These are phyloP conservation scores for Chionis minor DNA, from an alignment of 2,113 vertebrate species.

Conservation along the genomic window DNA sequence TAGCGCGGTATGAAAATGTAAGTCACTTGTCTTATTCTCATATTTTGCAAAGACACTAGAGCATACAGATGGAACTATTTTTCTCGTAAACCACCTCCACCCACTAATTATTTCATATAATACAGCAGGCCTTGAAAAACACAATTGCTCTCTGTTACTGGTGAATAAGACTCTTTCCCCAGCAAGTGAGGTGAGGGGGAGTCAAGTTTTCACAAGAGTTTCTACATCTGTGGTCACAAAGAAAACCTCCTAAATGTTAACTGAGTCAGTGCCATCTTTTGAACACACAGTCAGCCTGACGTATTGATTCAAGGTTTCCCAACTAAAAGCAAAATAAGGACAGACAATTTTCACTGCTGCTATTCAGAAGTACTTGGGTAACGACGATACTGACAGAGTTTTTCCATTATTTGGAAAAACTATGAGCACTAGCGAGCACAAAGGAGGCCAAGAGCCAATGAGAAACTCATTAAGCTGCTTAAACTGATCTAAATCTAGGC, in stretches of 20 bases:
- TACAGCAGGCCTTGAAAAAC: slow-evolving; percentile 32
- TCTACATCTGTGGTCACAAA: slow-evolving; percentile 49
- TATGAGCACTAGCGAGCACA: slow-evolving; percentile 21
- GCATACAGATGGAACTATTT: slow-evolving; percentile 16
- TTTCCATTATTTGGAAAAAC: slow-evolving; percentile 57
- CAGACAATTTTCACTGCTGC: background rate
- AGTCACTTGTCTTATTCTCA: background rate
- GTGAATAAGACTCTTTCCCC: slow-evolving; percentile 3
- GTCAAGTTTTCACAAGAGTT: slow-evolving; percentile 50
- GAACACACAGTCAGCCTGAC: background rate
- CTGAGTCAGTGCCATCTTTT: background rate
- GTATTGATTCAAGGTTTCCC: background rate
- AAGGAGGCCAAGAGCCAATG: slow-evolving; percentile 67
- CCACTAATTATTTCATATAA: slow-evolving; percentile 26
- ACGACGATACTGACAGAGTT: background rate
- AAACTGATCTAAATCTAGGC: slow-evolving; percentile 68
- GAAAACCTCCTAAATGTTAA: slow-evolving; percentile 49
- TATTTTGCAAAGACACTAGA: background rate
- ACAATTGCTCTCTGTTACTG: slow-evolving; percentile 48
- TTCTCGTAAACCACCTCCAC: slow-evolving; percentile 21
- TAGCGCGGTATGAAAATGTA: background rate
- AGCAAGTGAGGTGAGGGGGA: slow-evolving; percentile 24
- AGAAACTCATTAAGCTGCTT: slow-evolving; percentile 71
- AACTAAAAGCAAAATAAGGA: background rate
- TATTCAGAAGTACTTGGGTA: background rate